Percentiles rank a stretch among this genome's conserved stretches.
Conservation (phyloP, 1,140 invertebrate species). For the Scaptomyza pallida region DNA sequence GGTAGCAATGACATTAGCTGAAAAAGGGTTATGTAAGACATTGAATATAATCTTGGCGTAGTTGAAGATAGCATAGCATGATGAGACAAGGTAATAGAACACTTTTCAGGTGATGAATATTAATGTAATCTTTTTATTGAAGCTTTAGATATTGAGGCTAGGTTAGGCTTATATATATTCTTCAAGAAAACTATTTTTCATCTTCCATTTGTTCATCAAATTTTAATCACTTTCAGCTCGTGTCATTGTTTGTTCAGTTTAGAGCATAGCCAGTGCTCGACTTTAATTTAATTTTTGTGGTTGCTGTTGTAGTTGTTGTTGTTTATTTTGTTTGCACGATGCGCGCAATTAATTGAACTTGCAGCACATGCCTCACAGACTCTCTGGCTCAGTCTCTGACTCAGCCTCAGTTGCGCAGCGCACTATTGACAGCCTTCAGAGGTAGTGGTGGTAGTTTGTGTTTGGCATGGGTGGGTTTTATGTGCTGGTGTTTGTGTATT, state of each 20-base stretch:
- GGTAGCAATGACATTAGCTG: conserved; percentile 10
- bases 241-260: conserved; percentile 9
- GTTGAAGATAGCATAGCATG: not conserved
- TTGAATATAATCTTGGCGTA: not conserved
- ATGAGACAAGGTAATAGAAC: not conserved
- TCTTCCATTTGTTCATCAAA: not conserved
- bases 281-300: conserved; percentile 83
- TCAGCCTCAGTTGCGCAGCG: conserved; percentile 48
- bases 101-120: too few species aligned
- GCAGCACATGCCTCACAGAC: conserved; percentile 57
- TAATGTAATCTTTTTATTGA: too few species aligned
- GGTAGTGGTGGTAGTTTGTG: too few species aligned
- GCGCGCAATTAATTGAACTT: conserved; percentile 83
- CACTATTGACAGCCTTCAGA: conserved; percentile 71
- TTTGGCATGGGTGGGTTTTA: conserved; percentile 3
- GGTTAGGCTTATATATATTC: too few species aligned
- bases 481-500: conserved; percentile 20
- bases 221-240: conserved; percentile 12
- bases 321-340: conserved; percentile 74
- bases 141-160: too few species aligned
- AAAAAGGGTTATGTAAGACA: not conserved
- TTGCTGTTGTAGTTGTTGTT: conserved; percentile 54
- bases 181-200: too few species aligned
- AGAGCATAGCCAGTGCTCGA: conserved; percentile 52
- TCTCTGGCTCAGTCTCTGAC: conserved; percentile 32